Base-by-base conservation (phyloP, 2,797 vertebrate genomes). In the Falco biarmicus region DNA sequence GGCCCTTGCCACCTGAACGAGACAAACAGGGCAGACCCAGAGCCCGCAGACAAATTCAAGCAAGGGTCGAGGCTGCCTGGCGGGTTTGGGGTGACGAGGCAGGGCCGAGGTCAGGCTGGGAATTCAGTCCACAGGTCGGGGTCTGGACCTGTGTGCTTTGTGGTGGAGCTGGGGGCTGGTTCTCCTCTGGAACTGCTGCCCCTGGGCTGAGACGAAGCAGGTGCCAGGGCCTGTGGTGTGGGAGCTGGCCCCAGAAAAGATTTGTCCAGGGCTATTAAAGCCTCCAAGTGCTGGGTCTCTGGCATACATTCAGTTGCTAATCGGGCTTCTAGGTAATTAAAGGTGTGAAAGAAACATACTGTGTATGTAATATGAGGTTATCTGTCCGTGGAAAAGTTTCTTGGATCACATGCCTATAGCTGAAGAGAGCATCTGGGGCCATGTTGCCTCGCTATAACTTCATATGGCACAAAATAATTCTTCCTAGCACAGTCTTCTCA, bases 101-200 rank as follows among this genome's bases (percentile, higher is more conserved):
- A 79, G 57, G n/a, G 21, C 16, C 0, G 2, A 66, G 9, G 24
- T 74, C 39, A 31, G 43, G 29, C 25, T 11, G 10, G 26, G 31
- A 83, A 69, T 16, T 32, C 29, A 68, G 50, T 6, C 39, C 4
- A 8, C 15, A 51, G 71, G 50, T 43, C 2, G 2, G 41, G 21
- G 17, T 48, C 1, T 1, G 28, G 22, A 66, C 21, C 29, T 1
- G 0, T 17, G 32, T 6, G 14, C 24, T 50, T 9, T 2, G 1
- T 64, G 16, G 51, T 64, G 9, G 37, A 80, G 37, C 37, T 71
- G 66, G 11, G 17, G 61, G 8, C 53, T 75, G 34, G 8, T 70
- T 7, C 4, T 73, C 29, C 24, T 69, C 56, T 54, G 2, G 28
- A 51, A 26, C 28, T 89, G 56, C 43, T 10, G 26, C 10, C 15